Conservation (phyloP, 2,888 invertebrate genomes). For the Lutraria lutraria region DNA sequence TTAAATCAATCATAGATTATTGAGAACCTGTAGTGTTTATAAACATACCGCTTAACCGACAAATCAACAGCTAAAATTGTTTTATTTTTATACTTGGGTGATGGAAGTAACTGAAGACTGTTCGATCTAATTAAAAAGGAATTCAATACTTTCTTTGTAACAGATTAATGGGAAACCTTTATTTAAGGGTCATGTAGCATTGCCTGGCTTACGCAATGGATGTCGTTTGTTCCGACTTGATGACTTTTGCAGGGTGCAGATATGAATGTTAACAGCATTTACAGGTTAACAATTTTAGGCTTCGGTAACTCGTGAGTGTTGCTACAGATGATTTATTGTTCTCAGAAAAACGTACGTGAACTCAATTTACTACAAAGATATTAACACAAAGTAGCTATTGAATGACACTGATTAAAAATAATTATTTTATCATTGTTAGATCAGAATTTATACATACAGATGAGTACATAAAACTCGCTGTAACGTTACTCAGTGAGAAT, state of each 20-base stretch:
- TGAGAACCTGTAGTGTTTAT: too few relatives aligned
- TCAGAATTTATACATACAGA: too few relatives aligned
- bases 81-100: not conserved
- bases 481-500: too few relatives aligned
- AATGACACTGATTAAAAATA: too few relatives aligned
- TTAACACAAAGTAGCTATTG: not conserved
- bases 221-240: not conserved
- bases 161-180: not conserved
- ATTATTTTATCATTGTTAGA: too few relatives aligned
- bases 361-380: not conserved
- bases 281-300: slow-evolving; percentile 18
- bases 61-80: slow-evolving; percentile 18
- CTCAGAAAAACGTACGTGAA: not conserved
- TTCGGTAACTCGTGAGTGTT: not conserved
- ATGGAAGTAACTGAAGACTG: not conserved
- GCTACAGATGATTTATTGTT: slow-evolving; percentile 4
- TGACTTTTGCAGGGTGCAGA: not conserved
- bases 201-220: not conserved
- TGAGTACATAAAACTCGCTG: too few relatives aligned
- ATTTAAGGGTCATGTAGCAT: not conserved
- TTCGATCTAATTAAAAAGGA: not conserved
- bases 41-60: not conserved
- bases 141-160: not conserved
- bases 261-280: not conserved
- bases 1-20: not conserved